Conservation (phyloP, 2,888 invertebrate species). For the Drosophila cracens region DNA sequence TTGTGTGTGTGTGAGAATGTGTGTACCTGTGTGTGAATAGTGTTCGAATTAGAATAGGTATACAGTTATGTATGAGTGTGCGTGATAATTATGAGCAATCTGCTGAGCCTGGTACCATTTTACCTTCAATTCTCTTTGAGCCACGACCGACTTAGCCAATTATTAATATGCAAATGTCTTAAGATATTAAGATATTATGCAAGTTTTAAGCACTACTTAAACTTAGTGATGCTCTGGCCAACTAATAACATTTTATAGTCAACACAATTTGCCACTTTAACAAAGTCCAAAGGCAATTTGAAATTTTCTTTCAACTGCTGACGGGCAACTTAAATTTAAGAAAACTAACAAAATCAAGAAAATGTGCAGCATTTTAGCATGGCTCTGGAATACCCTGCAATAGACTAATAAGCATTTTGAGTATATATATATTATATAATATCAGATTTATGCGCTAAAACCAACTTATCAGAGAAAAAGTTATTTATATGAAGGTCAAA, state of each 20-base stretch:
- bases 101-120: slow-evolving; percentile 10
- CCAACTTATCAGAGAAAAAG: neutral
- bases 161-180: slow-evolving; percentile 68
- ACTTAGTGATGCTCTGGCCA: slow-evolving; percentile 62
- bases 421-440: too few relatives aligned
- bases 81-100: slow-evolving; percentile 69
- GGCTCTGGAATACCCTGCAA: slow-evolving; percentile 4
- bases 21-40: slow-evolving; percentile 59
- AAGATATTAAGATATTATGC: slow-evolving; percentile 33
- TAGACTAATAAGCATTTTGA: rapidly evolving
- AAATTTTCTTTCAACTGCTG: slow-evolving; percentile 22
- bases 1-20: slow-evolving; percentile 40
- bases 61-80: slow-evolving; percentile 23
- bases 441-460: too few relatives aligned
- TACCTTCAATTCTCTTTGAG: slow-evolving; percentile 49
- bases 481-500: neutral
- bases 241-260: slow-evolving; percentile 73
- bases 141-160: slow-evolving; percentile 72
- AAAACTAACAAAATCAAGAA: slow-evolving; percentile 2
- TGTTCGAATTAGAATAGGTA: slow-evolving; percentile 70
- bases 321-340: slow-evolving; percentile 4
- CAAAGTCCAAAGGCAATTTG: slow-evolving; percentile 26
- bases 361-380: neutral
- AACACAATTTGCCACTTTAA: slow-evolving; percentile 72
- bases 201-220: slow-evolving; percentile 58